Evolutionary conservation across 2,888 invertebrate species (phyloP).

Genomic region (Melieria omissa): DNA sequence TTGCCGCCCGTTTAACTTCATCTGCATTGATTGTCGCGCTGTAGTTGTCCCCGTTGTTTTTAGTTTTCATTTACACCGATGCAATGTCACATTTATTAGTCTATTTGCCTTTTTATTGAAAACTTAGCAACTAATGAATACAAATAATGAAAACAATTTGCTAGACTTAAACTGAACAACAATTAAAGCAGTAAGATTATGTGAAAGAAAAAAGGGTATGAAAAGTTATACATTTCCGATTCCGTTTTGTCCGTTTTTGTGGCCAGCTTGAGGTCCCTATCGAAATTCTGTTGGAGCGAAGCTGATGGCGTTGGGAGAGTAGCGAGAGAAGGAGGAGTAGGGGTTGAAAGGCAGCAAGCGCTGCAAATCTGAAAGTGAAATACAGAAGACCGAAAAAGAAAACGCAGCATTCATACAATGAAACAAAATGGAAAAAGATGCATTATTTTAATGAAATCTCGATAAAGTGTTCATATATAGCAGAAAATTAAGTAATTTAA

Average conservation of each 20-base stretch:
- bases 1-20: not conserved
- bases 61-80: constrained; percentile 2
- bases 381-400: too few species aligned
- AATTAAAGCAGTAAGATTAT: not conserved
- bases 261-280: too few species aligned
- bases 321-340: too few species aligned
- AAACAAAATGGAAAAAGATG: constrained; percentile 1
- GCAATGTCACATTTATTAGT: constrained; percentile 22
- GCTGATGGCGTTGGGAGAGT: too few species aligned
- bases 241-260: too few species aligned
- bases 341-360: too few species aligned
- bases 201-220: not conserved
- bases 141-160: constrained; percentile 12
- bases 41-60: constrained; percentile 22
- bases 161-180: not conserved
- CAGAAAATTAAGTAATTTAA: constrained; percentile 46
- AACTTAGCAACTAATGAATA: constrained; percentile 19
- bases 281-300: too few species aligned
- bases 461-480: constrained; percentile 42
- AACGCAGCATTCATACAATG: constrained; percentile 3
- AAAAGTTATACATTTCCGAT: too few species aligned
- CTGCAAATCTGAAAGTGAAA: too few species aligned
- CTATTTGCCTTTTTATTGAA: constrained; percentile 32
- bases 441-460: not conserved
- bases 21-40: constrained; percentile 18